phyloP scores from a whole-genome alignment of 2,888 invertebrate species.

The Vanessa cardui region DNA sequence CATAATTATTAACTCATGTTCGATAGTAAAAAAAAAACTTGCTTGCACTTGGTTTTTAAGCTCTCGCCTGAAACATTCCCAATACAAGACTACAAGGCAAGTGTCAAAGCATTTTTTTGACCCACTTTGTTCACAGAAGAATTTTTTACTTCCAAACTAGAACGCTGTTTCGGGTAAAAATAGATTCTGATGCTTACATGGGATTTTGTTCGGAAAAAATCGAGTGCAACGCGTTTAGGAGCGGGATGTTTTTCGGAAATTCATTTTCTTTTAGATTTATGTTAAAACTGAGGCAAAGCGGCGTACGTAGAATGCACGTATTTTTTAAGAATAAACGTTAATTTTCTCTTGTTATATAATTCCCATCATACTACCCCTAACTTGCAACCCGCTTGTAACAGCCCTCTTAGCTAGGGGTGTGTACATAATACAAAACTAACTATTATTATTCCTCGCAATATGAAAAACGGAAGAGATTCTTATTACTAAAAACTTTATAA shows the following conservation, averaged over 20 bases:
- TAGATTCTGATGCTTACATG: slow-evolving; percentile 43
- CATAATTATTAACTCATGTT: slow-evolving; percentile 26
- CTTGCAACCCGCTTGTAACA: no score
- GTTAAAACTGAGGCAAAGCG: slow-evolving; percentile 32
- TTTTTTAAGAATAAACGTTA: neutral
- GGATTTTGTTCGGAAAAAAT: slow-evolving; percentile 42
- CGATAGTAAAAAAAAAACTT: slow-evolving; percentile 20
- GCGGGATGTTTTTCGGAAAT: slow-evolving; percentile 33
- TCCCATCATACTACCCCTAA: no score
- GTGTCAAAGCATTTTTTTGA: slow-evolving; percentile 40
- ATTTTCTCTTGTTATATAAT: no score
- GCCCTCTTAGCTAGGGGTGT: no score
- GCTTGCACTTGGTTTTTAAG: slow-evolving; percentile 6
- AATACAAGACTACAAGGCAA: slow-evolving; percentile 22
- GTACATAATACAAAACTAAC: no score
- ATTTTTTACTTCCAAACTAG: slow-evolving; percentile 39
- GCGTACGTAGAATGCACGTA: neutral
- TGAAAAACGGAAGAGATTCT: no score
- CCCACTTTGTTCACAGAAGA: slow-evolving; percentile 42
- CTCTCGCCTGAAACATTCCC: slow-evolving; percentile 1
- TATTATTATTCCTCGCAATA: no score
- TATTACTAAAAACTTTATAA: neutral
- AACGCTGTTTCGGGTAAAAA: slow-evolving; percentile 40
- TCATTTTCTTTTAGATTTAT: slow-evolving; percentile 38
- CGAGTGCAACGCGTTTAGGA: slow-evolving; percentile 34